Base-by-base conservation (phyloP, 2,888 invertebrate genomes). In the Macrosiphum euphorbiae region DNA sequence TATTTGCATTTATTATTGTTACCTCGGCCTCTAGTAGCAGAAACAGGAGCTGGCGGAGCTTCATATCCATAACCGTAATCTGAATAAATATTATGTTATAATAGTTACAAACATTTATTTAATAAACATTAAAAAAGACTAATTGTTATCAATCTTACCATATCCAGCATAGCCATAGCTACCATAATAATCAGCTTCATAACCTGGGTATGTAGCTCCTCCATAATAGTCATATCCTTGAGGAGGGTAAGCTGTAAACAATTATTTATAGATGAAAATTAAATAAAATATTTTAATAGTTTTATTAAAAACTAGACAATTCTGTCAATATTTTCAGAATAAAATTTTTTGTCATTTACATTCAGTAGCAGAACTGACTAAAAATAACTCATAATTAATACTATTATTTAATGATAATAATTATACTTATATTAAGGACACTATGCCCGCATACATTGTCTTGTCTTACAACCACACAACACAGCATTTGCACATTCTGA, bases 1-100 rank as follows among this genome's bases (percentile, higher is more conserved):
- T 24, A 50, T 44, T 41, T 16, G 8, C 8, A 78, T 78, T 52
- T 84, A n/a, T 13, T 20, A 86, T 16, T 52, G 13, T 93, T 94
- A 94, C 94, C 94, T 61, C 94, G 86, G 0, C 94, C 94, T n/a
- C 94, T 94, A 28, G 94, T 90, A 87, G 90, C 90, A n/a, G 94
- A 94, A 58, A 94, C 94, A 16, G 94, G 94, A 16, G 94, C 94
- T 87, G 94, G 94, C 1, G 94, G 94, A 20, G 94, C 94, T 94
- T 94, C 94, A 90, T 94, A 94, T 78, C 94, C 94, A 90, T 94
- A 94, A n/a, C 94, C 94, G 52, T 94, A 94, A 52, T 94, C 94
- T 94, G 67, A 52, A 58, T 55, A 85, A 94, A 87, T 52, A n/a
- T 10, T 8, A 5, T 50, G 4, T 20, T 78, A 20, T 78, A 35